Evolutionary conservation across 2,888 invertebrate species (phyloP).

Genomic region (Tetragnatha montana): DNA sequence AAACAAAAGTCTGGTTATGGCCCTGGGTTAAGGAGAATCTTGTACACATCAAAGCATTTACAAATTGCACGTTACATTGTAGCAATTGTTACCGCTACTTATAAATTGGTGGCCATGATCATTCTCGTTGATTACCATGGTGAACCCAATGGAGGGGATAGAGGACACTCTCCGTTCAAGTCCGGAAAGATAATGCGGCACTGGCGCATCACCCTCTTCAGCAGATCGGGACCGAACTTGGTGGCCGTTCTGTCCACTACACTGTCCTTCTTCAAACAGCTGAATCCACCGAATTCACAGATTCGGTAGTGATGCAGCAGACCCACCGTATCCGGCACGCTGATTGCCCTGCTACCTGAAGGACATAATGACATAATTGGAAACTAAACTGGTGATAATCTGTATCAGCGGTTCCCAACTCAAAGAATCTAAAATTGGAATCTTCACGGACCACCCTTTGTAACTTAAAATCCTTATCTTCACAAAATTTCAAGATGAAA

Average conservation of each 20-base stretch:
- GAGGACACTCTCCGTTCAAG: constrained; percentile 64
- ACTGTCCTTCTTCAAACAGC: constrained; percentile 73
- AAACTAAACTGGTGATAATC: background rate
- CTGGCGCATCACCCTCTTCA: constrained; percentile 32
- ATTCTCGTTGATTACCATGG: constrained; percentile 64
- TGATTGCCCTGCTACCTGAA: constrained; percentile 68
- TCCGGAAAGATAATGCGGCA: constrained; percentile 53
- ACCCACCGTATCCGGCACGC: constrained; percentile 71
- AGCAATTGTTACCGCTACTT: too few species aligned
- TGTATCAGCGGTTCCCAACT: too few species aligned
- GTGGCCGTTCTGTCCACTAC: constrained; percentile 61
- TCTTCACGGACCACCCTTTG: too few species aligned
- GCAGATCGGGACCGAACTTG: constrained; percentile 59
- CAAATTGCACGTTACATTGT: too few species aligned
- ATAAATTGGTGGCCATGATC: background rate
- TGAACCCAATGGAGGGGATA: constrained; percentile 71
- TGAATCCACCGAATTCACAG: constrained; percentile 74
- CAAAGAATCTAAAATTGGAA: too few species aligned
- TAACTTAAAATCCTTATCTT: too few species aligned
- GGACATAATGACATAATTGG: background rate
- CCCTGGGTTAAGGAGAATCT: too few species aligned
- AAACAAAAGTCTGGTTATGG: too few species aligned
- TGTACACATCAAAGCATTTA: too few species aligned
- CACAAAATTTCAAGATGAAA: too few species aligned
- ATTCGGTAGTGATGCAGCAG: constrained; percentile 74